Conservation (phyloP, 2,888 invertebrate genomes). For the Aradus depressus region DNA sequence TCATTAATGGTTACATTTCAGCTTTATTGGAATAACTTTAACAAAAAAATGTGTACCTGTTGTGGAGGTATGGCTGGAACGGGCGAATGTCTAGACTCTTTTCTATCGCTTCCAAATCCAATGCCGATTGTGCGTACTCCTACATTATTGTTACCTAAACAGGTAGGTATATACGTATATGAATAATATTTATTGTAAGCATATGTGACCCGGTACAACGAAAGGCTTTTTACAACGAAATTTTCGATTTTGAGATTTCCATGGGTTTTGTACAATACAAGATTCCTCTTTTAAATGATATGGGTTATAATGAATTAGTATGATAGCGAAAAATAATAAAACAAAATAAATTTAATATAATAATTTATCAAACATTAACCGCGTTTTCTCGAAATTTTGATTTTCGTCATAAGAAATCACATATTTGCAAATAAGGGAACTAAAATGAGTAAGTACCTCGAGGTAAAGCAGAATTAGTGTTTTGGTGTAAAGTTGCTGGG, state of each 20-base stretch:
- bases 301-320: too few species aligned
- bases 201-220: too few species aligned
- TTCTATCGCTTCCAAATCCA: constrained; percentile 21
- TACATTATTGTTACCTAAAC: constrained; percentile 22
- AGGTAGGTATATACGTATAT: too few species aligned
- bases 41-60: constrained; percentile 10
- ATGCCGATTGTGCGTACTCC: constrained; percentile 17
- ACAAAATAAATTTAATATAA: too few species aligned
- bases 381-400: background rate
- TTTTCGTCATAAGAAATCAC: background rate
- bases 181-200: too few species aligned
- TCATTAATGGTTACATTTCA: too few species aligned
- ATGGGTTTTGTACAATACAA: too few species aligned
- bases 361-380: background rate
- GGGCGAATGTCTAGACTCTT: constrained; percentile 29
- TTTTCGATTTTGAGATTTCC: too few species aligned
- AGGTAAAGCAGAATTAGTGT: constrained; percentile 18
- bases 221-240: too few species aligned
- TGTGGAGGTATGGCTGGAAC: constrained; percentile 24
- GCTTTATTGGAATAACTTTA: too few species aligned
- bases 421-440: background rate
- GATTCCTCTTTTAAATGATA: too few species aligned
- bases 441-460: constrained; percentile 10
- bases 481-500: constrained; percentile 38
- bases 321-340: too few species aligned